Evolutionary conservation across 2,113 vertebrate genomes (phyloP), one percentile per base, ranked within the genome.

Genomic region (Macquaria ambigua): DNA sequence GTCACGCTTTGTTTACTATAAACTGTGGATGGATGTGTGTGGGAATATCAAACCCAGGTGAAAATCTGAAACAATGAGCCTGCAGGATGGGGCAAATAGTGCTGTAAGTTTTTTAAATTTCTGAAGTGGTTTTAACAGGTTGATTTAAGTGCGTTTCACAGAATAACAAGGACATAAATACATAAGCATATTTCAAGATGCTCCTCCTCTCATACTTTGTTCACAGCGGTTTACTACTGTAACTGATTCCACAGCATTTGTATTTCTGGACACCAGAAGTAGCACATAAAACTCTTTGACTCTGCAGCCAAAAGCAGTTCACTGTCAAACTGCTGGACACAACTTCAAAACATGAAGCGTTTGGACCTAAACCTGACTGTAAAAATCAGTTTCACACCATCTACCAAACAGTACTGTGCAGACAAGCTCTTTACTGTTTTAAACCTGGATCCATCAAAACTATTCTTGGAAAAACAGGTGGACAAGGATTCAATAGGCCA

Each of bases 361-460:
- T 16, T 79, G 34, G 43, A 67, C 10, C 4, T 10, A 18, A 48
- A n/a, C 20, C 39, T 0, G 61, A 75, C 62, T 50, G 59, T 79
- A 43, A 53, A 58, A 75, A 39, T 58, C 64, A n/a, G 23, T 81
- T 84, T 84, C 74, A 79, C 66, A 67, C 77, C 56, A 55, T 66
- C 67, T 77, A 28, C 4, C 37, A 41, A 58, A 20, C 52, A 21
- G 37, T 1, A 0, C 1, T 18, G 28, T 41, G n/a, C 43, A 69
- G 68, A 83, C 67, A 39, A 63, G 61, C 67, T n/a, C 39, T 28
- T 62, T 12, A 6, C 58, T 56, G 64, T 39, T 25, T 72, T 4
- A 31, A 25, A 66, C 15, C 68, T 52, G 18, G 23, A 53, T 23
- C 55, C 16, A 31, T 53, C 16, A n/a, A 12, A 14, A 14, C 8